Evolutionary conservation across 2,797 vertebrate species (phyloP), one percentile per base, ranked within the genome.

Genomic region (Eospalax fontanierii): DNA sequence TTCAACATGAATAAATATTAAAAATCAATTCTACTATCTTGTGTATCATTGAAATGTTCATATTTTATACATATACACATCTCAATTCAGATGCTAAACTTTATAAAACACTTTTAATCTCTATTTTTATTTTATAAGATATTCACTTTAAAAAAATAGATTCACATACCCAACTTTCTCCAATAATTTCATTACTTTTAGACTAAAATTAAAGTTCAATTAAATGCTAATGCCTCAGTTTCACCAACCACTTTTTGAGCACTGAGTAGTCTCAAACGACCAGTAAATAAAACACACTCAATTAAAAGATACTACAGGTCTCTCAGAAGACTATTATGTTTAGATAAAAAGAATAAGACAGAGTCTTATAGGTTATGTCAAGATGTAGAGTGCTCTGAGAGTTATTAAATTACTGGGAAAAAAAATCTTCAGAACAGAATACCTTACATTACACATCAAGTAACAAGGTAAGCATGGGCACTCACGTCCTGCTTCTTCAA

Each of bases 401-500:
- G 10, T 73, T 61, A 24, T 65, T 73, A 81, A 80, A 87, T 78
- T 46, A 87, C 71, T 33, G 43, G 22, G 46, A 46, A 11, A 73
- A 82, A 73, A 12, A 76, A 12, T 54, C 7, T 26, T 73, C 38
- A 46, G 38, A 87, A 38, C 5, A 8, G 11, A 50, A 3, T 19
- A 6, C 11, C 12, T 1, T 1, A 30, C 14, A 24, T 5, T 16
- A 1, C 1, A 2, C 16, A 22, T 6, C 43, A 38, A 93, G 19
- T 19, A n/a, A 4, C 22, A 19, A 78, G 28, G 8, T 30, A 61
- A 46, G 35, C 26, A 28, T 4, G 30, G 6, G 76, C 91, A 96
- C 96, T 97, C 83, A 97, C 97, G 30, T 85, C 86, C 35, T 33
- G 26, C 3, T 61, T 89, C 26, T 38, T 50, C 4, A 1, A 73